Conservation (phyloP, 2,797 vertebrate genomes). For the Microctenopoma steveboyesi region DNA sequence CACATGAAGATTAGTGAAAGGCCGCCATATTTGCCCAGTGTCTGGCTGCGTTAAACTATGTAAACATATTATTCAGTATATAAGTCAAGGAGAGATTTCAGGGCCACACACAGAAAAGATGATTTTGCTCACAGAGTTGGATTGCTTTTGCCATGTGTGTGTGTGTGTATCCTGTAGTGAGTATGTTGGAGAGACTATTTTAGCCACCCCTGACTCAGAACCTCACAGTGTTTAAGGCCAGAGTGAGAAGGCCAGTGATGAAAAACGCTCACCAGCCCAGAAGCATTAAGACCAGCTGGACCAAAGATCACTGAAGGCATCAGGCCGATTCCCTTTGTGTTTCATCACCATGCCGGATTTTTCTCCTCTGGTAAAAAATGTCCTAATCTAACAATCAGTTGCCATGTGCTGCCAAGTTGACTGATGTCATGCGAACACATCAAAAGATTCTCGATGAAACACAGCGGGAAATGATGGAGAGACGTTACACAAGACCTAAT, state of each 20-base stretch:
- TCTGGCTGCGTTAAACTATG: conserved; percentile 65
- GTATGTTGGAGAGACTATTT: conserved; percentile 1
- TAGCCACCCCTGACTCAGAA: conserved; percentile 23
- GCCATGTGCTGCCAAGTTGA: conserved; percentile 45
- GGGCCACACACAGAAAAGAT: conserved; percentile 37
- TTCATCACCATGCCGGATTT: conserved; percentile 52
- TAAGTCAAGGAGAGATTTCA: conserved; percentile 44
- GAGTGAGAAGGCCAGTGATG: conserved; percentile 26
- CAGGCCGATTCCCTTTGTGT: conserved; percentile 37
- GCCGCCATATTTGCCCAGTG: conserved; percentile 63
- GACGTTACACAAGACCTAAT: conserved; percentile 14
- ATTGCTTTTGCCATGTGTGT: not conserved
- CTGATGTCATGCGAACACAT: conserved; percentile 39
- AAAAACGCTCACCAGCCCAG: conserved; percentile 41
- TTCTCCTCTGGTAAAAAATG: conserved; percentile 12
- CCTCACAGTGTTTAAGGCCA: conserved; percentile 31
- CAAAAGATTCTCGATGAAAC: conserved; percentile 30
- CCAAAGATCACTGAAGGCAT: conserved; percentile 52
- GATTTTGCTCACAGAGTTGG: conserved; percentile 23
- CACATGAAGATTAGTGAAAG: conserved; percentile 70
- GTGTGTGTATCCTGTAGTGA: conserved; percentile 26
- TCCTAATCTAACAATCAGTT: conserved; percentile 50
- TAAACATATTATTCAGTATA: conserved; percentile 36
- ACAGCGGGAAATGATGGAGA: not conserved
- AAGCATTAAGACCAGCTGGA: conserved; percentile 44